phyloP scores from a whole-genome alignment of 2,888 invertebrate species.

The Antheraea yamamai region DNA sequence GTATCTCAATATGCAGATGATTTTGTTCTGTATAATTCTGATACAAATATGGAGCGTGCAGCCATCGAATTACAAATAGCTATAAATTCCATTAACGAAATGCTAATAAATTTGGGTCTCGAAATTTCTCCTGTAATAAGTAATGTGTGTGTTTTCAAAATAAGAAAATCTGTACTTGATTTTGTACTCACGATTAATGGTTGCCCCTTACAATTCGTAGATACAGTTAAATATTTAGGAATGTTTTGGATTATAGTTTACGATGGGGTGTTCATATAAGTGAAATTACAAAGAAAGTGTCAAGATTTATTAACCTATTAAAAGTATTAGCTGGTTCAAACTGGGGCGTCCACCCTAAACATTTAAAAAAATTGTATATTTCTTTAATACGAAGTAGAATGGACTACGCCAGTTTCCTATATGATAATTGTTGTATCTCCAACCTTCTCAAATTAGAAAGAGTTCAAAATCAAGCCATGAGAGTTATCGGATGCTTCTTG shows the following conservation, averaged over 20 bases:
- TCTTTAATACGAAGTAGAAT: slow-evolving; percentile 32
- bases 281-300: background rate
- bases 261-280: background rate
- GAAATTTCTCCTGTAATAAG: background rate
- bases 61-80: background rate
- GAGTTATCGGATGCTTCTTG: slow-evolving; percentile 7
- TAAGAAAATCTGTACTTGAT: background rate
- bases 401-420: slow-evolving; percentile 32
- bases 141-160: slow-evolving; percentile 11
- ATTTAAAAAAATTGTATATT: slow-evolving; percentile 34
- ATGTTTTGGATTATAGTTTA: background rate
- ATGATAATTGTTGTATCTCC: slow-evolving; percentile 23
- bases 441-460: slow-evolving; percentile 30
- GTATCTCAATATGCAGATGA: slow-evolving; percentile 37
- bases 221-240: slow-evolving; percentile 11
- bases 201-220: background rate
- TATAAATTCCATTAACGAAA: background rate
- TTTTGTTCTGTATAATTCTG: slow-evolving; percentile 2
- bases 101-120: background rate
- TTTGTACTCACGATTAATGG: background rate
- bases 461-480: slow-evolving; percentile 27
- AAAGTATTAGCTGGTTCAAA: slow-evolving; percentile 33
- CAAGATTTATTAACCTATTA: slow-evolving; percentile 27
- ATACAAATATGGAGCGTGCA: background rate
- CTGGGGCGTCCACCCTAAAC: slow-evolving; percentile 38